Evolutionary conservation across 2,113 vertebrate genomes (phyloP), one percentile per base, ranked within the genome.

Genomic region (Datnioides undecimradiatus): DNA sequence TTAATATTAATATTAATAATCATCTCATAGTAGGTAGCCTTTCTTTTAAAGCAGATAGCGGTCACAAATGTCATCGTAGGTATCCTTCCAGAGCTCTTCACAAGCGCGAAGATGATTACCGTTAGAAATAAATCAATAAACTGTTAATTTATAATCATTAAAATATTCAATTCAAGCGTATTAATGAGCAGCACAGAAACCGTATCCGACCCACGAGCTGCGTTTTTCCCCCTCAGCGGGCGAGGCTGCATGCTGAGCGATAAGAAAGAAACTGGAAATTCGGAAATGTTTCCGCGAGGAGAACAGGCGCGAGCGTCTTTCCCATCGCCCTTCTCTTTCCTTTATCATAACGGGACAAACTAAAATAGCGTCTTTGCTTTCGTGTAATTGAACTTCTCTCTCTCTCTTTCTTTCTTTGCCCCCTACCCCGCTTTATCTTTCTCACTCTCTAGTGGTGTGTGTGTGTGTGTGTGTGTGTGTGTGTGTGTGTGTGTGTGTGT

Each of bases 61-160:
- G 60, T 58, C 63, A n/a, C n/a, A n/a, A n/a, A n/a, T n/a, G n/a
- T n/a, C n/a, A n/a, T 71, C 40, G 45, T 13, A 60, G 66, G 82
- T 85, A 69, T n/a, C n/a, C 82, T 88, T 88, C 74, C 86, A 75
- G 55, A 70, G 41, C 51, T 87, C 65, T 82, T 84, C 67, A n/a
- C 73, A 85, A 74, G 80, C 80, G 55, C 65, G 52, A 49, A 88
- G 83, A 92, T 83, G 86, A 92, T 93, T 84, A 90, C 68, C 46
- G 51, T 83, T 88, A 80, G 80, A 91, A 92, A 92, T 88, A 90
- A 93, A 94, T 94, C 92, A 91, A 87, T 89, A 88, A 76, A 46
- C 84, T 82, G 78, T 81, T 93, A 87, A 92, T 93, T 92, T 83
- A 91, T 92, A 91, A 92, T 77, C 85, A 82, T 88, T n/a, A n/a